Base-by-base conservation (phyloP, 2,888 invertebrate species). In the Alloplasta piceator region DNA sequence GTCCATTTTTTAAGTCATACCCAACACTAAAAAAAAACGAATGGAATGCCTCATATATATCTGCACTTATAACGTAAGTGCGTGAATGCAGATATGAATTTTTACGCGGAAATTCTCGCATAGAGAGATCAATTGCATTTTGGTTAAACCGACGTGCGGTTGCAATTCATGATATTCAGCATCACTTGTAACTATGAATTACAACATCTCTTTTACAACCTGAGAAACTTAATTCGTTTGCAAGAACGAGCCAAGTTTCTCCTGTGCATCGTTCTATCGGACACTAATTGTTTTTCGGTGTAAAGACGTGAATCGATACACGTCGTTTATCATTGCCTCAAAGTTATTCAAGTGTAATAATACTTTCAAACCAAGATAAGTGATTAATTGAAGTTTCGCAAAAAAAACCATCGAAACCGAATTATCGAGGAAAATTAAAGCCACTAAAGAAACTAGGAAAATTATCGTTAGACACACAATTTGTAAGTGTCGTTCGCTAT, bases 91-190 rank as follows among this genome's bases (percentile, higher is more conserved):
- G 43, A 26, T 72, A 56, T 36, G 26, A 39, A 36, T 41, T 38
- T 46, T 43, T 46, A 26, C 36, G 26, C 38, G 43, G 64, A 26
- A 76, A 56, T 63, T 16, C 58, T 58, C 41, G 16, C 1, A 26
- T 36, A 5, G 52, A 52, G 26, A 50, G 56, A 71, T 71, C 50
- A 52, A 66, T 71, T 71, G 63, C 66, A 58, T 64, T 64, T 36
- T 52, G 12, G 46, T 12, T 77, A 63, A 71, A 50, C 55, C 26
- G 43, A 52, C 36, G 12, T 78, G 64, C 41, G 50, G 66, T 71
- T 71, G 70, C 73, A 61, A 68, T 68, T 68, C 67, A 52, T 67
- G 67, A 60, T 75, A 75, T 67, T 67, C 60, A 14, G 41, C 60
- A 50, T 67, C 39, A 56, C 16, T 67, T 7, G 26, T 36, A 43